Evolutionary conservation across 2,797 vertebrate species (phyloP).

Genomic region (Neosilurus hyrtlii): DNA sequence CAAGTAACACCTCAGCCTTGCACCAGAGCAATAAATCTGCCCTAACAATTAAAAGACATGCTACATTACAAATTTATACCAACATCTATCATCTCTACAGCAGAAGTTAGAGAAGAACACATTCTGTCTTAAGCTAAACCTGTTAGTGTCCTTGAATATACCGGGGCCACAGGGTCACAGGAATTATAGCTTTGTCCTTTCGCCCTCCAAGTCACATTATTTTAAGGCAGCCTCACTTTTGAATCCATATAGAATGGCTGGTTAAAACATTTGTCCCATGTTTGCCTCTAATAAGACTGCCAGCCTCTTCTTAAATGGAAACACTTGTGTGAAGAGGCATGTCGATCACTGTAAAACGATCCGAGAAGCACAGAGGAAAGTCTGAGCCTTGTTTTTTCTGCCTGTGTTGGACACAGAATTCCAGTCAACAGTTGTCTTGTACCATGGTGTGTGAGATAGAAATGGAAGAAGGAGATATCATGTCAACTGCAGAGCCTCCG

Average conservation of each 20-base stretch:
- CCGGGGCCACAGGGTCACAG: slow-evolving; percentile 37
- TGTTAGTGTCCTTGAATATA: slow-evolving; percentile 33
- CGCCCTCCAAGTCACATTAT: slow-evolving; percentile 52
- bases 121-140: slow-evolving; percentile 1
- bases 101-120: slow-evolving; percentile 16
- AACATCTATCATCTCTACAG: slow-evolving; percentile 49
- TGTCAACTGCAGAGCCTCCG: slow-evolving; percentile 9
- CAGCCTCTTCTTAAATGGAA: slow-evolving; percentile 65
- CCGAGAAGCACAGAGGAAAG: slow-evolving; percentile 66
- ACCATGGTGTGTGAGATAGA: slow-evolving; percentile 62
- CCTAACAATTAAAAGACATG: slow-evolving; percentile 39
- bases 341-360: slow-evolving; percentile 72
- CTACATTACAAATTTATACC: slow-evolving; percentile 32
- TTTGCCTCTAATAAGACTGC: slow-evolving; percentile 63
- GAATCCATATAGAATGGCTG: slow-evolving; percentile 54
- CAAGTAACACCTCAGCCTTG: slow-evolving; percentile 32
- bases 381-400: slow-evolving; percentile 56
- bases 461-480: slow-evolving; percentile 58
- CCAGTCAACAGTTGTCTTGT: slow-evolving; percentile 70
- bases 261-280: slow-evolving; percentile 65
- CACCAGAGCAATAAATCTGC: slow-evolving; percentile 50
- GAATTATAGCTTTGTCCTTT: slow-evolving; percentile 30
- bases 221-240: slow-evolving; percentile 57
- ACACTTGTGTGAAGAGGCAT: slow-evolving; percentile 69
- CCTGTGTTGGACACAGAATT: slow-evolving; percentile 63